Evolutionary conservation across 2,888 invertebrate species (phyloP).

Genomic region (Fabriciana adippe): DNA sequence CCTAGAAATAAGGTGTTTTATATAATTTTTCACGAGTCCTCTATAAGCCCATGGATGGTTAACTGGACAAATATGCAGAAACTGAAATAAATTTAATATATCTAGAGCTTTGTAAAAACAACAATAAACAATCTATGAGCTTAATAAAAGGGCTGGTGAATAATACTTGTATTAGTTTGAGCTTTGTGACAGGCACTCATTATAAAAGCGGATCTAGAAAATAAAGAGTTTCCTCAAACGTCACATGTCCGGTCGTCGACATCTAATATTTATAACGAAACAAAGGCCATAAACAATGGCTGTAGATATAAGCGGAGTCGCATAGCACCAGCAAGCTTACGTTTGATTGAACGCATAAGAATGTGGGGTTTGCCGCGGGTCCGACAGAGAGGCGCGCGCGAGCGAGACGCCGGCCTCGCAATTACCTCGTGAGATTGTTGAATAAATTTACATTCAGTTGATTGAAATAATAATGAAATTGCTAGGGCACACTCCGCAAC

Average conservation of each 20-base stretch:
- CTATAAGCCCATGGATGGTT: too few species aligned
- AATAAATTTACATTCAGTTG: constrained; percentile 83
- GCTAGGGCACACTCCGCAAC: constrained; percentile 74
- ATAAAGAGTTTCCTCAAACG: constrained; percentile 40
- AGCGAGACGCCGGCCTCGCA: constrained; percentile 67
- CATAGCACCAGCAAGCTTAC: constrained; percentile 60
- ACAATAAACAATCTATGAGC: too few species aligned
- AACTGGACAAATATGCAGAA: too few species aligned
- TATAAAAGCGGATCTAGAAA: constrained; percentile 36
- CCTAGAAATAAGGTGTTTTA: too few species aligned
- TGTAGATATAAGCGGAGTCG: constrained; percentile 55
- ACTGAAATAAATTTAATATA: too few species aligned
- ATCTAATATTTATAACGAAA: constrained; percentile 65
- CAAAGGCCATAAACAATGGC: constrained; percentile 64
- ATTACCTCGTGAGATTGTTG: constrained; percentile 82
- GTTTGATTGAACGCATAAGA: constrained; percentile 80
- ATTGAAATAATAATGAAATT: constrained; percentile 83
- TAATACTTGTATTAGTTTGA: neutral
- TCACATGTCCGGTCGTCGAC: constrained; percentile 44
- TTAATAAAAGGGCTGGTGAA: too few species aligned
- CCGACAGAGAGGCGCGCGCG: constrained; percentile 50
- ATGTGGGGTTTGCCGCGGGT: constrained; percentile 63
- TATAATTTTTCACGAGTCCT: too few species aligned
- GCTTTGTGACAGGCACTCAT: constrained; percentile 14
- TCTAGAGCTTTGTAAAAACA: too few species aligned